Evolutionary conservation across 2,888 invertebrate genomes (phyloP), one percentile per base, ranked within the genome.

Genomic region (Ophonus ardosiacus): DNA sequence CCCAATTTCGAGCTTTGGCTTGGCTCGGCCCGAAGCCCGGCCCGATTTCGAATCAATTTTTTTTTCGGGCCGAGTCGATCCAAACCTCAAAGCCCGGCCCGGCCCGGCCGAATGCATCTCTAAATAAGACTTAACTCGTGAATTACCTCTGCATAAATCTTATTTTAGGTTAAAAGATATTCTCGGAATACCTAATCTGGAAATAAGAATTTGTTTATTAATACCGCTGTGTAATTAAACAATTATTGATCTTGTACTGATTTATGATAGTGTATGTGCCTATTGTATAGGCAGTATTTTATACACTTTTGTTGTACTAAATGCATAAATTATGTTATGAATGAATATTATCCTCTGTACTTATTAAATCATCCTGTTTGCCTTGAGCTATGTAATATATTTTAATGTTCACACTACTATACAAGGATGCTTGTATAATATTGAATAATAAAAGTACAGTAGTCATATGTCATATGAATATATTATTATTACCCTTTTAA

Each of bases 351-450:
- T 63, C 21, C 63, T 51, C 63, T 21, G 13, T 10, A 63, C 63
- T 63, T 63, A 63, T 68, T 68, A 40, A 68, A 68, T 40, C 40
- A 68, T 68, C 38, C 15, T 31, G 68, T 68, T 68, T 38, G 68
- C 68, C 68, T 68, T 68, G 68, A 68, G n/a, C 13, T 15, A 68
- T 31, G 38, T 68, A 31, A n/a, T 68, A 15, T 3, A 68, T 68
- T 68, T 7, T 59, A 59, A 59, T 51, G 43, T 51, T 13, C 43
- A 51, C 43, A 51, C 43, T 51, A 13, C 43, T 51, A 51, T 51
- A 51, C 43, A 51, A 51, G 43, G 43, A 51, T 51, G 43, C 13
- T 13, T 51, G 43, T 13, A 51, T 51, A 51, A 51, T 51, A 51
- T 51, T 31, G 31, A 31, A 31, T 31, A 31, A 31, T 31, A 31